phyloP scores from a whole-genome alignment of 2,888 invertebrate genomes.

The Strigamia transsilvanica region DNA sequence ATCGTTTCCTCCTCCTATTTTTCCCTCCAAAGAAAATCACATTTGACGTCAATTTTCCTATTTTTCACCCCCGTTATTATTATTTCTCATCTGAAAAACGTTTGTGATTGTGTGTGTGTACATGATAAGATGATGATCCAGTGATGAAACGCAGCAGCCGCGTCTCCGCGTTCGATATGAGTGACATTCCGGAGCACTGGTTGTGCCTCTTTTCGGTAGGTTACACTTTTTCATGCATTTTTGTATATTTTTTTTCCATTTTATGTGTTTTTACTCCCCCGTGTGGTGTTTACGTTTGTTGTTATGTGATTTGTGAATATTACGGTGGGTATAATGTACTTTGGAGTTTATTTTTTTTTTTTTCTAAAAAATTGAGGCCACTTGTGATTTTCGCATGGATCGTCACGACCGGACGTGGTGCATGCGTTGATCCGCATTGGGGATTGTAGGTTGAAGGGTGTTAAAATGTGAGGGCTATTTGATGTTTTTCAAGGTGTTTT shows the following conservation, averaged over 20 bases:
- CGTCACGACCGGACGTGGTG: slow-evolving; percentile 35
- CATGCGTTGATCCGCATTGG: slow-evolving; percentile 16
- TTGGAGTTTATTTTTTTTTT: background rate
- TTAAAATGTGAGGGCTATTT: slow-evolving; percentile 15
- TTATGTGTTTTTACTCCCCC: background rate
- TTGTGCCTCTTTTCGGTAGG: background rate
- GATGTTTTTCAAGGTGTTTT: slow-evolving; percentile 26
- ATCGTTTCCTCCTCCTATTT: slow-evolving; percentile 16
- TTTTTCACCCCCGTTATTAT: background rate
- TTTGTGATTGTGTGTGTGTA: background rate
- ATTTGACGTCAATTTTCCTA: background rate
- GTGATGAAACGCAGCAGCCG: slow-evolving; percentile 31
- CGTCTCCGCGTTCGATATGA: slow-evolving; percentile 19
- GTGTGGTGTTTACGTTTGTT: background rate
- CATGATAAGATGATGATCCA: background rate
- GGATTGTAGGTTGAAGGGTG: slow-evolving; percentile 17
- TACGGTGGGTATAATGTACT: slow-evolving; percentile 14
- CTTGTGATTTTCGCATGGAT: slow-evolving; percentile 21
- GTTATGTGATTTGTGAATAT: background rate
- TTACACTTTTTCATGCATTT: background rate
- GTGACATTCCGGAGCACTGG: background rate
- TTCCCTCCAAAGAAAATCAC: background rate
- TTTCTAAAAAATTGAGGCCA: background rate
- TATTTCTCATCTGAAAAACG: background rate
- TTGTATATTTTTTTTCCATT: background rate